Conservation (phyloP, 2,888 invertebrate genomes). For the Nemoura dubitans region DNA sequence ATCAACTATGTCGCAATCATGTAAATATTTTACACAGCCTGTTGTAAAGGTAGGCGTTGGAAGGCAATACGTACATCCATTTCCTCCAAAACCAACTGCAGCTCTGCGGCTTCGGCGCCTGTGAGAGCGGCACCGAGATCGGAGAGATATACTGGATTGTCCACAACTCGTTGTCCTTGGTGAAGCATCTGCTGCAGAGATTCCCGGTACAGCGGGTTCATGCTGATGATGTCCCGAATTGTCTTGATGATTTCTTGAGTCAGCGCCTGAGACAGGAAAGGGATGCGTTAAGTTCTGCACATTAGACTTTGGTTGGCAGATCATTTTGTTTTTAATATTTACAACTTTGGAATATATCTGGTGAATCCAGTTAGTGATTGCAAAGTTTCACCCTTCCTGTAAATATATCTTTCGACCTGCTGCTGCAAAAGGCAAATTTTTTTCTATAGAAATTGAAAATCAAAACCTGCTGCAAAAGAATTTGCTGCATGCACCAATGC, state of each 20-base stretch:
- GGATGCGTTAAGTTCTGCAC: neutral
- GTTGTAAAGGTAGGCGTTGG: too few relatives aligned
- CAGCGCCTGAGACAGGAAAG: slow-evolving; percentile 68
- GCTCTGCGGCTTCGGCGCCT: slow-evolving; percentile 88
- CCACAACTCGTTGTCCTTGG: slow-evolving; percentile 95
- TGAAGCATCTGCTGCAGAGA: slow-evolving; percentile 98
- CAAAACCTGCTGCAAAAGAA: too few relatives aligned
- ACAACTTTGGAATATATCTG: too few relatives aligned
- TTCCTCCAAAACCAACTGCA: slow-evolving; percentile 94
- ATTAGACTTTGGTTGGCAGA: neutral
- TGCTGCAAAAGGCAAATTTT: too few relatives aligned
- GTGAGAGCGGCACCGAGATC: slow-evolving; percentile 96
- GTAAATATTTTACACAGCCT: too few relatives aligned
- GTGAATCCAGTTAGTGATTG: too few relatives aligned
- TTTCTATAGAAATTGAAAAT: too few relatives aligned
- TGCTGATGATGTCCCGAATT: slow-evolving; percentile 94
- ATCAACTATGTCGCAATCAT: too few relatives aligned
- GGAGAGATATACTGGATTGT: slow-evolving; percentile 97
- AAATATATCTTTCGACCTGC: too few relatives aligned
- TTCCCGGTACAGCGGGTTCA: slow-evolving; percentile 97
- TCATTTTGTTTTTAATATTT: too few relatives aligned
- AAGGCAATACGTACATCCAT: slow-evolving; percentile 87
- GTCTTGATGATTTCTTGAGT: slow-evolving; percentile 98
- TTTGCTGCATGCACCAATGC: too few relatives aligned
- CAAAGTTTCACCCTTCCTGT: too few relatives aligned